Conservation (phyloP, 2,797 vertebrate species). For the Chelonia mydas region DNA sequence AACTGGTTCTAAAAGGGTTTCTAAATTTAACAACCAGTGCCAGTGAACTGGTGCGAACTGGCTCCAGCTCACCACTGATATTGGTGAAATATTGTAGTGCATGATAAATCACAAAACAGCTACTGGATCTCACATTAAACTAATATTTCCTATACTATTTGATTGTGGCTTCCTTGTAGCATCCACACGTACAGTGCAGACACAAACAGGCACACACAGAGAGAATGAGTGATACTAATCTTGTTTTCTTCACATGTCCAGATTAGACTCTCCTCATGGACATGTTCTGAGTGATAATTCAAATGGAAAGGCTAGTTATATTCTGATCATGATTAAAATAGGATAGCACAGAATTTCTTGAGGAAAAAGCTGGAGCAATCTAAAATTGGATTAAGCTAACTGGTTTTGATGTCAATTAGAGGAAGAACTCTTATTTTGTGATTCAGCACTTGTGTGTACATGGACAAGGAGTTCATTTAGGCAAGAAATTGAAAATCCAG, state of each 20-base stretch:
- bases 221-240: not conserved
- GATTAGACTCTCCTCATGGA: not conserved
- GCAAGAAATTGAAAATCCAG: not conserved
- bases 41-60: too few species aligned
- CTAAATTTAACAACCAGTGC: too few species aligned
- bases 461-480: not conserved
- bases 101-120: not conserved
- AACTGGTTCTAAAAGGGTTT: too few species aligned
- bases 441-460: not conserved
- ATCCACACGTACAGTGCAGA: not conserved
- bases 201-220: not conserved
- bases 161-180: not conserved
- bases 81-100: not conserved
- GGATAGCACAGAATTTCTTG: not conserved
- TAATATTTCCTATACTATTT: conserved; percentile 8
- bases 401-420: not conserved
- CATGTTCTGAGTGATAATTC: not conserved
- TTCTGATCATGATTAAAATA: not conserved
- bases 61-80: too few species aligned
- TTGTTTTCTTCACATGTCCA: not conserved
- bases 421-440: conserved; percentile 11
- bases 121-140: conserved; percentile 5
- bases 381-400: not conserved
- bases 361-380: not conserved
- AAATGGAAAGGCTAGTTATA: not conserved